Base-by-base conservation (phyloP, 2,888 invertebrate species). In the Julus scandinavius region DNA sequence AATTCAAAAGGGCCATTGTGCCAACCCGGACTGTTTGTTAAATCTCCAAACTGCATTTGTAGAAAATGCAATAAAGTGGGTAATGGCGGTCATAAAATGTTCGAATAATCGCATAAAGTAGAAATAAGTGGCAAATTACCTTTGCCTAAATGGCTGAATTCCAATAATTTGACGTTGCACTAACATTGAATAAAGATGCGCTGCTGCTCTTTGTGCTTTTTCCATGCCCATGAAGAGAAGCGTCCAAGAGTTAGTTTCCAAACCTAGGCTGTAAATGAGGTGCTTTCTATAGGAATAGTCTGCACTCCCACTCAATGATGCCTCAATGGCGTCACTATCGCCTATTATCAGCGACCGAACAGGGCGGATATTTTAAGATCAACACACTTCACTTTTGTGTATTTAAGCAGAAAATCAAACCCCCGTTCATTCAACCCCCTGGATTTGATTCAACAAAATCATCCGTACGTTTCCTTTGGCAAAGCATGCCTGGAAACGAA, bases 71-170 rank as follows among this genome's bases (percentile, higher is more conserved):
- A 72, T 29, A 17, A 72, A 17, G 2, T 29, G 63, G 63, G 20
- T 72, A 29, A 29, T 17, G 63, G 17, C 63, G 63, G 11, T 20
- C 63, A 29, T 72, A 72, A 72, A 72, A 20, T 29, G 20, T 72
- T 72, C 63, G 63, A 72, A 72, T 17, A n/a, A 29, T 17, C 20
- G 20, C 63, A 17, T 72, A 72, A 29, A 72, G 20, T 72, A 72
- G 63, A 72, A 72, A 72, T 72, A 72, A 72, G 63, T 72, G 63
- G 63, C 63, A 29, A 72, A 72, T 72, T 72, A 72, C 63, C 63
- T 72, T 72, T 72, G 63, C 63, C 63, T 72, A 72, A 72, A 72
- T 72, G 63, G 63, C 63, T 72, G 63, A 72, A 72, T 72, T 72
- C 63, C 63, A 72, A 72, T 72, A 72, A 72, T 72, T 72, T 72